Percentiles rank a stretch among this genome's conserved stretches.
Evolutionary conservation across 2,113 vertebrate species (phyloP).

Genomic region (Thomomys bottae): DNA sequence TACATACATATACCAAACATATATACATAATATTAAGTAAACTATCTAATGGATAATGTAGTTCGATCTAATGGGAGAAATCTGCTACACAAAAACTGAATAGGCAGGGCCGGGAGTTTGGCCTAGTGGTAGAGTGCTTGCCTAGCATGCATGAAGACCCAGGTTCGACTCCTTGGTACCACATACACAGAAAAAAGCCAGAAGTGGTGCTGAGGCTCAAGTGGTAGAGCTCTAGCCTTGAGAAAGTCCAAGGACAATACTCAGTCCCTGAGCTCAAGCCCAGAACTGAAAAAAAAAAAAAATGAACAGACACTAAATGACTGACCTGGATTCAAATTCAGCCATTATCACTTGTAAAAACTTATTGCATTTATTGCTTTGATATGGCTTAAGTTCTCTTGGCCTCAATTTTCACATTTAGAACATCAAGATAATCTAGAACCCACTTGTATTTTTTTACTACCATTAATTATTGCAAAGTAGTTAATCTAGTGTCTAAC

Average conservation of each 20-base stretch:
- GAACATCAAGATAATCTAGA: constrained; percentile 15
- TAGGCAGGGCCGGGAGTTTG: too few species aligned
- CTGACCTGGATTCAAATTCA: background rate
- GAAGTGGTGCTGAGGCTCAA: too few species aligned
- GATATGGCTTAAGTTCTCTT: background rate
- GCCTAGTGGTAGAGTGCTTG: too few species aligned
- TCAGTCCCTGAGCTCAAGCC: too few species aligned
- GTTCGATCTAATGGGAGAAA: background rate
- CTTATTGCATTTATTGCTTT: background rate
- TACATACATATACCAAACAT: background rate
- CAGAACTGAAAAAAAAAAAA: too few species aligned
- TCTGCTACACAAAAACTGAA: background rate
- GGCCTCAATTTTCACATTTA: background rate
- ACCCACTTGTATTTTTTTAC: background rate
- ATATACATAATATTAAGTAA: background rate
- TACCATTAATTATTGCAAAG: constrained; percentile 18
- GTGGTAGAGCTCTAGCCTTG: too few species aligned
- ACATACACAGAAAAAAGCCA: too few species aligned
- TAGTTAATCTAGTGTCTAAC: background rate
- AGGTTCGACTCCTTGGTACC: too few species aligned
- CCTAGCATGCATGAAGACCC: too few species aligned
- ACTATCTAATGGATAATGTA: background rate
- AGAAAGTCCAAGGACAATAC: too few species aligned
- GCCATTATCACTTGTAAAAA: background rate
- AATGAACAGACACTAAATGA: background rate